Evolutionary conservation across 1,140 invertebrate genomes (phyloP), one percentile per base, ranked within the genome.

Genomic region (Temnothorax longispinosus): DNA sequence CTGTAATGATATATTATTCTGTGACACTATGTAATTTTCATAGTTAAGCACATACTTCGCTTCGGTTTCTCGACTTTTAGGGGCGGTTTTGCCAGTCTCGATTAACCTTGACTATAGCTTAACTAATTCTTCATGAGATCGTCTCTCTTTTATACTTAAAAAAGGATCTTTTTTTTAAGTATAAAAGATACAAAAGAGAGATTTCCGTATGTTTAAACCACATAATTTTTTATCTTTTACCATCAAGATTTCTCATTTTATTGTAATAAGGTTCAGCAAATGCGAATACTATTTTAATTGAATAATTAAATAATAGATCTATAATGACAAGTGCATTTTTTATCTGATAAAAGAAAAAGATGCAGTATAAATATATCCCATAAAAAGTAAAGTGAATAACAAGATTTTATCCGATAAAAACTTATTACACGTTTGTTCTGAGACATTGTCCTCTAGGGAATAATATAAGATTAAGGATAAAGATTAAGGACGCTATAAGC

Each of bases 1-100:
- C 69, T 2, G 18, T 84, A 84, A 84, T 75, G 54, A 74, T 62
- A 84, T 84, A 62, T 84, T 84, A 84, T 84, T 84, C 69, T n/a
- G n/a, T 44, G 38, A 41, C 44, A 60, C 69, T 84, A 54, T 84
- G 13, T 75, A 84, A 84, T 84, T 60, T 75, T 84, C 80, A 74
- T 84, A 47, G 80, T 32, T 84, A 84, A 84, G 54, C 67, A 58
- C 41, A 75, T 75, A 60, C 69, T 64, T 60, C 54, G 18, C 41
- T 74, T 50, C 11, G 75, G 69, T 84, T 84, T 60, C 41, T 7
- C 11, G 54, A 74, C 52, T 60, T 84, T 84, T 75, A 84, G 15
- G 41, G 69, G 69, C 18, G 80, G 80, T 27, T 62, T 62, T 32
- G 10, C 38, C 52, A 27, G 50, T 69, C 65, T 47, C 80, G 80